Conservation (phyloP, 2,797 vertebrate genomes). For the Decapterus maruadsi region DNA sequence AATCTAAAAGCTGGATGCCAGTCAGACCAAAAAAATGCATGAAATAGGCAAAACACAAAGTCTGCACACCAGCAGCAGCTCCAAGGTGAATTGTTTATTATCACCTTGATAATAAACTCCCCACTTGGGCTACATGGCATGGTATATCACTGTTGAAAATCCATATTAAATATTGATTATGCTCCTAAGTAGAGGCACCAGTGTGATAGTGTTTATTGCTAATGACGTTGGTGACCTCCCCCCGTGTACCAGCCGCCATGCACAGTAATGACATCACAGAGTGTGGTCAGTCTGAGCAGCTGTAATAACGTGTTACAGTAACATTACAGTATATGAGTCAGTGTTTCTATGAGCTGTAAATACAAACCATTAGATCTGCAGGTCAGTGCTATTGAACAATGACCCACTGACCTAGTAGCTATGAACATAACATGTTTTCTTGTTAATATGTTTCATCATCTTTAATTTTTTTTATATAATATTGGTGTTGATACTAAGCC, state of each 20-base stretch:
- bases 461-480: too few species aligned
- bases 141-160: neutral
- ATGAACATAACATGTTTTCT: neutral
- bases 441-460: too few species aligned
- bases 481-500: too few species aligned
- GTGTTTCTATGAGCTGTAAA: constrained; percentile 2
- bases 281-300: constrained; percentile 9
- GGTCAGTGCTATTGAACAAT: constrained; percentile 14
- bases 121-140: too few species aligned
- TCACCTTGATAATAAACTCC: too few species aligned
- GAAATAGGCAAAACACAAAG: too few species aligned
- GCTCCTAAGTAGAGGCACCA: neutral
- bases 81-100: too few species aligned
- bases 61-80: too few species aligned
- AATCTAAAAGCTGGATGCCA: too few species aligned
- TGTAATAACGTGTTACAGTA: neutral
- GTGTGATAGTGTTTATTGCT: neutral
- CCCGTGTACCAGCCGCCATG: neutral
- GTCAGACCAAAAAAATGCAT: too few species aligned
- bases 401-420: neutral
- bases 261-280: neutral
- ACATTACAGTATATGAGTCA: neutral
- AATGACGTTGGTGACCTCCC: neutral
- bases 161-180: neutral
- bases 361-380: constrained; percentile 9